Percentiles rank a stretch among this genome's conserved stretches.
Conservation (phyloP, 2,888 invertebrate species). For the Cinara cedri region DNA sequence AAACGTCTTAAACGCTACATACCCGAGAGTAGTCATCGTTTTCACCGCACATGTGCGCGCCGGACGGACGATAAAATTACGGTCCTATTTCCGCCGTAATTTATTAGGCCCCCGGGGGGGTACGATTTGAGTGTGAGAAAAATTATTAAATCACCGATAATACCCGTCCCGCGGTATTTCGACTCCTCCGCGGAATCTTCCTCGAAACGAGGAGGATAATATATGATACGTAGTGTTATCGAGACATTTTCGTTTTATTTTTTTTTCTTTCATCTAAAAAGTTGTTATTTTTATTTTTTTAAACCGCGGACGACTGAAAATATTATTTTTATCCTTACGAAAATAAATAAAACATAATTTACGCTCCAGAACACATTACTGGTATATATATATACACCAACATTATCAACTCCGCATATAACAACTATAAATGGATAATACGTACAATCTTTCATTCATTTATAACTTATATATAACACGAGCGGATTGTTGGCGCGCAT, state of each 20-base stretch:
- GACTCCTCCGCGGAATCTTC: not conserved
- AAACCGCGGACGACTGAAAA: not conserved
- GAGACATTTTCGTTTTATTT: not conserved
- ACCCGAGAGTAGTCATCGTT: not conserved
- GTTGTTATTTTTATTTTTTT: not conserved
- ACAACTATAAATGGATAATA: too few relatives aligned
- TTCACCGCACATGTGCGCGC: conserved; percentile 2
- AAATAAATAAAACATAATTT: not conserved
- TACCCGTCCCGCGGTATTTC: too few relatives aligned
- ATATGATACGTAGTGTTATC: not conserved
- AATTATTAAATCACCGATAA: not conserved
- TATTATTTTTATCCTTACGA: not conserved
- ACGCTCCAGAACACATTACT: not conserved
- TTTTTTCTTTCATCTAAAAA: not conserved
- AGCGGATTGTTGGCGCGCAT: too few relatives aligned
- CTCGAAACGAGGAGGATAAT: not conserved
- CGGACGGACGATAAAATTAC: conserved; percentile 26
- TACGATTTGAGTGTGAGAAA: not conserved
- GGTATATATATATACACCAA: too few relatives aligned
- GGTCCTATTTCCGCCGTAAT: conserved; percentile 26
- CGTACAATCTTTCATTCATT: too few relatives aligned
- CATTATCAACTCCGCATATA: too few relatives aligned
- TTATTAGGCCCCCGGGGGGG: conserved; percentile 23
- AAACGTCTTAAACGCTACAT: conserved; percentile 22
- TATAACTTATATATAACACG: too few relatives aligned